Evolutionary conservation across 2,797 vertebrate species (phyloP).

Genomic region (Chromis chromis): DNA sequence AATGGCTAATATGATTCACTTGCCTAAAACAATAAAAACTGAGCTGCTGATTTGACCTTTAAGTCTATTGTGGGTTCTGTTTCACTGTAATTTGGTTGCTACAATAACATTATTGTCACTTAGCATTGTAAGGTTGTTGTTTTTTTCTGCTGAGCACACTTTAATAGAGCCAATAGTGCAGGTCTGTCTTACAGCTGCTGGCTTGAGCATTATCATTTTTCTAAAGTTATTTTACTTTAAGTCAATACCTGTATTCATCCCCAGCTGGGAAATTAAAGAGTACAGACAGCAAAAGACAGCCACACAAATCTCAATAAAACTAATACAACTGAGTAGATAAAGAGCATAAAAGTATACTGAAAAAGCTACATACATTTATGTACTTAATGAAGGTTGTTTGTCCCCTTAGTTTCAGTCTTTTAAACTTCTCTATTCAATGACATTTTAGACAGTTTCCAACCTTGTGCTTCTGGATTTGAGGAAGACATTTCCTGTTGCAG

Average conservation of each 20-base stretch:
- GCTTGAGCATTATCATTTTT: constrained; percentile 28
- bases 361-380: not conserved
- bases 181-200: constrained; percentile 29
- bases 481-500: not conserved
- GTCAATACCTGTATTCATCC: constrained; percentile 36
- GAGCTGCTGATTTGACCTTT: constrained; percentile 45
- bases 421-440: not conserved
- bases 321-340: constrained; percentile 11
- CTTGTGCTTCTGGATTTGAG: not conserved
- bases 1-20: constrained; percentile 29
- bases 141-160: constrained; percentile 32
- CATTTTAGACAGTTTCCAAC: not conserved
- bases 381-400: not conserved
- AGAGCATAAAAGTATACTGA: not conserved
- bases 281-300: not conserved
- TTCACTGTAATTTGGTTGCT: constrained; percentile 47
- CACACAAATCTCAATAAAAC: constrained; percentile 16
- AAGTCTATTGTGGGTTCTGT: constrained; percentile 9
- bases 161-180: constrained; percentile 13
- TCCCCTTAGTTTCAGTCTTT: not conserved
- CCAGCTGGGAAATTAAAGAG: constrained; percentile 19
- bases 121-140: not conserved
- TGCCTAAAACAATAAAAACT: constrained; percentile 28
- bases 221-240: constrained; percentile 24
- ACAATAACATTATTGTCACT: constrained; percentile 52